A percentile compares a stretch with the other conserved stretches of the same genome.
Conservation (phyloP, 1,140 invertebrate species). For the Philaenus spumarius region DNA sequence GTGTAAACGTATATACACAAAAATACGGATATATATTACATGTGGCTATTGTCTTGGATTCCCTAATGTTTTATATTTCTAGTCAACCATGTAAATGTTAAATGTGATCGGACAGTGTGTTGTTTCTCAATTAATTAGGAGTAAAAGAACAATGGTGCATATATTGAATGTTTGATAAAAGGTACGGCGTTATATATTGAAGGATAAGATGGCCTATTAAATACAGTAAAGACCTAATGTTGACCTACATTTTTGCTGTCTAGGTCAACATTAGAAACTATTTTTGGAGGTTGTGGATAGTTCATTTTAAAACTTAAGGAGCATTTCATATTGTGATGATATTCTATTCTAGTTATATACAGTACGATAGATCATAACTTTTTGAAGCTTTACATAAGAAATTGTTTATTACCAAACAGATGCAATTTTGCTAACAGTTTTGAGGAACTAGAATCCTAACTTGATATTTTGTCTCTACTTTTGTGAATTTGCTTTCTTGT, state of each 20-base stretch:
- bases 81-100: not conserved
- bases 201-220: constrained; percentile 11
- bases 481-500: constrained; percentile 19
- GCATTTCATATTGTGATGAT: constrained; percentile 18
- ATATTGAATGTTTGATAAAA: constrained; percentile 8
- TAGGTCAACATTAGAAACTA: constrained; percentile 10
- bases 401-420: constrained; percentile 15
- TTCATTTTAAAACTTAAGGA: constrained; percentile 8
- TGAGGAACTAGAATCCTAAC: constrained; percentile 16
- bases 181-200: constrained; percentile 4
- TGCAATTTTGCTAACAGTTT: constrained; percentile 21
- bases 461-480: constrained; percentile 15
- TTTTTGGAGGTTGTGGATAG: constrained; percentile 19
- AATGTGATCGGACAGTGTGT: constrained; percentile 6
- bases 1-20: too few relatives aligned
- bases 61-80: too few relatives aligned
- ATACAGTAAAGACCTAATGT: too few relatives aligned
- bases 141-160: constrained; percentile 4
- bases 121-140: not conserved
- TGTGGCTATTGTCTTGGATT: too few relatives aligned
- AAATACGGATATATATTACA: too few relatives aligned
- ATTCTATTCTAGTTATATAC: constrained; percentile 17
- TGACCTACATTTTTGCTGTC: not conserved
- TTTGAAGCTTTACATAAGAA: constrained; percentile 21
- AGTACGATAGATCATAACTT: constrained; percentile 14